Base-by-base conservation (phyloP, 2,888 invertebrate species). In the Julus scandinavius region DNA sequence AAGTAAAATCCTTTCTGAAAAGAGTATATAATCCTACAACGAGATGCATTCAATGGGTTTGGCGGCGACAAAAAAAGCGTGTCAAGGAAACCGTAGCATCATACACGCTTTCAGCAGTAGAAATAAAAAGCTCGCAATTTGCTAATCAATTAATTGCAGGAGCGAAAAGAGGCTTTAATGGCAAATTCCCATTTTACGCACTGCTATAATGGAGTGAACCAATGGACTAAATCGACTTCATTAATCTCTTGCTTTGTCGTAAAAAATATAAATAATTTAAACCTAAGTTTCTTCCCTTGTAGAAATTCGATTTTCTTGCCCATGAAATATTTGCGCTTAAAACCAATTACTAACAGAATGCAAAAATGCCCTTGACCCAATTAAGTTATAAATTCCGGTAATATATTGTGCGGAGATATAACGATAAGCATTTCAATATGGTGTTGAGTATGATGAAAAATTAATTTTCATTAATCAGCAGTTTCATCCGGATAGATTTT, bases 71-170 rank as follows among this genome's bases (percentile, higher is more conserved):
- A 54, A 54, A 54, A 72, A 72, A 7, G 72, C 72, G 72, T 29
- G 29, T 29, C 72, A 72, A 72, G 29, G 29, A n/a, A 72, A 1
- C 63, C n/a, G 20, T 20, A 20, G 63, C 63, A 63, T 63, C 20
- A n/a, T 63, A 9, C 20, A 20, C 20, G 3, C 20, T 20, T 20
- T 15, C n/a, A 1, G 29, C 29, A 72, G 72, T n/a, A 72, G 29
- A 72, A 72, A 72, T 72, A 29, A 72, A 29, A 72, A 72, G 72
- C 29, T 72, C 29, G 72, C 72, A 72, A 72, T 72, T 72, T 29
- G 29, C 72, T 11, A 72, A 72, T 72, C 72, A 72, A 72, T 72
- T 72, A 29, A 72, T 29, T 72, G 72, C 63, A 63, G 63, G 20
- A 7, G 63, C 63, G 63, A 63, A 20, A 63, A n/a, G 63, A 7